These are phyloP conservation scores for Drosophila persimilis DNA, from an alignment of 1,140 invertebrate genomes.

Conservation along the genomic window DNA sequence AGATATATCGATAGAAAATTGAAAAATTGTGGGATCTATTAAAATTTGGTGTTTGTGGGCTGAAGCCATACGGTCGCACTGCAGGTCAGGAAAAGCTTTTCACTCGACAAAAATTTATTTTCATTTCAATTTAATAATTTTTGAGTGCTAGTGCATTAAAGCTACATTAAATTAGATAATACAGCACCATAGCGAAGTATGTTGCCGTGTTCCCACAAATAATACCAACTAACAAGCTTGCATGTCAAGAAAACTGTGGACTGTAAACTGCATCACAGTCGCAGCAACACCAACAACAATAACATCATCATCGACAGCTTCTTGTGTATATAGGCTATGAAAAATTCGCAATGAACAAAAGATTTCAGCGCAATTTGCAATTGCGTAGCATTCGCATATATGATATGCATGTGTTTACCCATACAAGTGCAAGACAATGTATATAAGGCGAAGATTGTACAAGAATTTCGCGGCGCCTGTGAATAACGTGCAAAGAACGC, in stretches of 20 bases:
- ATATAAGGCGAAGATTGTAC: constrained; percentile 39
- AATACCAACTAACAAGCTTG: not conserved
- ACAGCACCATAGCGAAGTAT: constrained; percentile 18
- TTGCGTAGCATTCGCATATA: constrained; percentile 60
- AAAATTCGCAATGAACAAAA: constrained; percentile 57
- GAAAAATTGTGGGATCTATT: too few species aligned
- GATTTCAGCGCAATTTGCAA: constrained; percentile 59
- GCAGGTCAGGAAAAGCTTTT: constrained; percentile 44
- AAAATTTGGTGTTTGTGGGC: constrained; percentile 7
- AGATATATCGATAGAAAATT: too few species aligned
- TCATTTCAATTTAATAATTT: constrained; percentile 48
- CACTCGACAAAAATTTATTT: constrained; percentile 49
- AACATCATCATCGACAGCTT: constrained; percentile 36
- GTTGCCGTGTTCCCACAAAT: constrained; percentile 8
- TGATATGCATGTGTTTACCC: constrained; percentile 7
- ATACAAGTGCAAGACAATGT: constrained; percentile 17
- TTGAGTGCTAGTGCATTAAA: constrained; percentile 21
- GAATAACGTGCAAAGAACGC: constrained; percentile 44
- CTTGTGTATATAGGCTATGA: constrained; percentile 39
- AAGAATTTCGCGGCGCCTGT: constrained; percentile 47
- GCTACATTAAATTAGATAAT: constrained; percentile 7
- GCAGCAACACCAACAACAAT: constrained; percentile 49
- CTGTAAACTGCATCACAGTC: constrained; percentile 33
- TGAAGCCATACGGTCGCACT: not conserved
- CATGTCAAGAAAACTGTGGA: constrained; percentile 11